Percentiles rank a stretch among this genome's conserved stretches.
Conservation (phyloP, 2,888 invertebrate species). For the Adineta ricciae region DNA sequence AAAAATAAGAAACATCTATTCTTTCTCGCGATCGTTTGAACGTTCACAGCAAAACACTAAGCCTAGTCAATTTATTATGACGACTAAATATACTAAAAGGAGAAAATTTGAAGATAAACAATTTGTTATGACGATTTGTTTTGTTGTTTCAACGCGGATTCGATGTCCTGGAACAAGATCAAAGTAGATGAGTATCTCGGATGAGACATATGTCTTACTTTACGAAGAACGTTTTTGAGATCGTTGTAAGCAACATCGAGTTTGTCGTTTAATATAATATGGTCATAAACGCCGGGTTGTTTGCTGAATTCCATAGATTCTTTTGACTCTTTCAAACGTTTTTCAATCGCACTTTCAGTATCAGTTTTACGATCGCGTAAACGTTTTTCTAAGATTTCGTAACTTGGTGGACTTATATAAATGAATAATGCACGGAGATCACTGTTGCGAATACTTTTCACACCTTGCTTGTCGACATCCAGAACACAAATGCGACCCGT, state of each 20-base stretch:
- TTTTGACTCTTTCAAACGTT: conserved; percentile 66
- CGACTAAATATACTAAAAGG: no score
- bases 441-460: conserved; percentile 70
- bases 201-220: neutral
- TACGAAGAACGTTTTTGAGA: conserved; percentile 35
- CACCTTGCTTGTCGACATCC: conserved; percentile 89
- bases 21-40: no score
- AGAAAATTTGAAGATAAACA: no score
- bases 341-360: conserved; percentile 69
- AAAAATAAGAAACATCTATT: no score
- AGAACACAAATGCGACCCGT: conserved; percentile 78
- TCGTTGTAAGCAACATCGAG: conserved; percentile 43
- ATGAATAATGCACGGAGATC: conserved; percentile 72
- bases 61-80: no score
- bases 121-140: no score
- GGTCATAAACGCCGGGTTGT: conserved; percentile 41
- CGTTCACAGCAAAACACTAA: no score
- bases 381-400: conserved; percentile 59
- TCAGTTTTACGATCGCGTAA: conserved; percentile 71
- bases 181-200: neutral
- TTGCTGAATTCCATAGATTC: conserved; percentile 73
- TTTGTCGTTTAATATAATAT: conserved; percentile 45
- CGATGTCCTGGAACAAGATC: neutral
- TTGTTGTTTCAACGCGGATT: neutral
- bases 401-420: conserved; percentile 79